These are phyloP conservation scores for Corapipo altera DNA, from an alignment of 2,113 vertebrate species.

Conservation along the genomic window DNA sequence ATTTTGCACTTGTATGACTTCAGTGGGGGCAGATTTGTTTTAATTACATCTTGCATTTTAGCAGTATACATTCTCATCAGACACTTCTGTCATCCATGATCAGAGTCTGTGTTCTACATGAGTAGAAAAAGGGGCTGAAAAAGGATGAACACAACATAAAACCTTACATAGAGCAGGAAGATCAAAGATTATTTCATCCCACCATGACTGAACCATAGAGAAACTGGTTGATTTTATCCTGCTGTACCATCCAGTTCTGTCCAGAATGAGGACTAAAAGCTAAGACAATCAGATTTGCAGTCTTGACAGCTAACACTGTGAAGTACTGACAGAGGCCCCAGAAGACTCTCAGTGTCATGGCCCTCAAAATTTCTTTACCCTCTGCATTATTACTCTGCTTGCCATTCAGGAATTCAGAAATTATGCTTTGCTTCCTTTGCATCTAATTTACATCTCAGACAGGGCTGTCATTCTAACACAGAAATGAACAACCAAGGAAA, in stretches of 20 bases:
- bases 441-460: slow-evolving; percentile 36
- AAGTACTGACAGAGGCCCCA: background rate
- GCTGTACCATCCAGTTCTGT: background rate
- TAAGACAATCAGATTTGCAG: background rate
- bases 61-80: background rate
- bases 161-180: background rate
- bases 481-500: background rate
- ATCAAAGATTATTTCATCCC: background rate
- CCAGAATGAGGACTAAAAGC: background rate
- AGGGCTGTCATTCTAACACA: background rate
- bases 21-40: background rate
- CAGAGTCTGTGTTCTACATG: background rate
- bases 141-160: background rate
- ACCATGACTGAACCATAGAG: background rate
- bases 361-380: background rate
- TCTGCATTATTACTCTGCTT: background rate
- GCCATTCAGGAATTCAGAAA: slow-evolving; percentile 31
- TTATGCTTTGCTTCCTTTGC: slow-evolving; percentile 8
- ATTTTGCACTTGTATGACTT: background rate
- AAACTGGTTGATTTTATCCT: background rate
- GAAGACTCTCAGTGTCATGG: background rate
- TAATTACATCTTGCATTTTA: background rate
- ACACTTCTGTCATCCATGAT: background rate
- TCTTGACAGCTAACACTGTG: background rate
- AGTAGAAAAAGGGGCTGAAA: background rate